Conservation (phyloP, 2,888 invertebrate genomes). For the Rotaria socialis region DNA sequence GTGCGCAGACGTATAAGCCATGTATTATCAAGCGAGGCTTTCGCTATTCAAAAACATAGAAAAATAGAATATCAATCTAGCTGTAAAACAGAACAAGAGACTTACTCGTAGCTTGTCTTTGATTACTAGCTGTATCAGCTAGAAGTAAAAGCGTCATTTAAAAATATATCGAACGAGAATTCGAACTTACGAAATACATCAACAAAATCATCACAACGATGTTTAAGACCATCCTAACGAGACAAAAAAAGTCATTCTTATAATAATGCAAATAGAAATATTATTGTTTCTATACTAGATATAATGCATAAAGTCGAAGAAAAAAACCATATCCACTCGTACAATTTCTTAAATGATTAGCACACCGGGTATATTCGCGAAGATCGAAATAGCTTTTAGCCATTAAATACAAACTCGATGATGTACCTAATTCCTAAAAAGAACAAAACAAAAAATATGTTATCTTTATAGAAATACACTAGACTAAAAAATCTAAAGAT, state of each 20-base stretch:
- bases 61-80: not conserved
- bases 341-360: slow-evolving; percentile 53
- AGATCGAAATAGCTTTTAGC: slow-evolving; percentile 83
- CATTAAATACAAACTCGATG: slow-evolving; percentile 65
- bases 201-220: slow-evolving; percentile 18
- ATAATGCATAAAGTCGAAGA: slow-evolving; percentile 77
- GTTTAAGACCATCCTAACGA: not conserved
- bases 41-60: slow-evolving; percentile 25
- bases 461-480: no score
- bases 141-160: not conserved
- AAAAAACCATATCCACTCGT: slow-evolving; percentile 67
- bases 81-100: not conserved
- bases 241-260: not conserved
- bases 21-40: slow-evolving; percentile 52
- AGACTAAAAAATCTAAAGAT: not conserved
- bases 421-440: slow-evolving; percentile 18
- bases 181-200: slow-evolving; percentile 41
- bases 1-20: slow-evolving; percentile 55
- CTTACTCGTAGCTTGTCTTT: slow-evolving; percentile 24
- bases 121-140: slow-evolving; percentile 21
- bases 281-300: slow-evolving; percentile 72
- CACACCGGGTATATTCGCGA: slow-evolving; percentile 75
- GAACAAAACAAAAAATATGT: not conserved
- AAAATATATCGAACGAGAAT: not conserved
- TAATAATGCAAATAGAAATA: slow-evolving; percentile 55